A percentile compares a stretch with the other conserved stretches of the same genome.
These are phyloP conservation scores for Drosophila peninsularis DNA, from an alignment of 2,888 invertebrate species.

Conservation along the genomic window DNA sequence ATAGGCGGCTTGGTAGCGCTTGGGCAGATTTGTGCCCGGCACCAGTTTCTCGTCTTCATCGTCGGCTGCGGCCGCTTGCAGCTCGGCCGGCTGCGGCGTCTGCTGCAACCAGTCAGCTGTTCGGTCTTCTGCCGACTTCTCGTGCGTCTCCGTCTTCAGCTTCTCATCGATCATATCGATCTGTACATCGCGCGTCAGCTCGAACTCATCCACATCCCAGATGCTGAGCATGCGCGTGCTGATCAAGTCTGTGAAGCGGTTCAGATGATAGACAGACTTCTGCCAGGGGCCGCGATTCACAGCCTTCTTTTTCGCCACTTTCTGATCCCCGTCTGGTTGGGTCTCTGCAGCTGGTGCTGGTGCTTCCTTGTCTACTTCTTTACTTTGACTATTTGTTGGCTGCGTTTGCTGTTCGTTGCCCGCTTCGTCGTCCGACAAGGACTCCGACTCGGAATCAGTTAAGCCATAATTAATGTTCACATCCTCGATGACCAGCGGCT, in stretches of 20 bases:
- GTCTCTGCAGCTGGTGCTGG: background rate
- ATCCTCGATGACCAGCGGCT: conserved; percentile 41
- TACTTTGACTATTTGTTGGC: conserved; percentile 1
- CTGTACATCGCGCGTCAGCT: conserved; percentile 46
- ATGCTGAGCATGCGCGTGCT: conserved; percentile 44
- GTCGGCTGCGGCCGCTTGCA: background rate
- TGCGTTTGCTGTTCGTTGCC: background rate
- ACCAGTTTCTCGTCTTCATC: conserved; percentile 32
- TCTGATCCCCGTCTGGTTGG: background rate
- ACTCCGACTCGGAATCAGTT: conserved; percentile 11
- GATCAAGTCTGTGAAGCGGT: conserved; percentile 43
- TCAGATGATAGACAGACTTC: conserved; percentile 53
- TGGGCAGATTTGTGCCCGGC: conserved; percentile 58
- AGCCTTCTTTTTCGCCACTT: conserved; percentile 10
- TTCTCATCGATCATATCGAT: conserved; percentile 60
- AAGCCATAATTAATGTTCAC: conserved; percentile 54
- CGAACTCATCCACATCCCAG: conserved; percentile 67
- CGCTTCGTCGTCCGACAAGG: background rate
- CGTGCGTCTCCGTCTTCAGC: conserved; percentile 13
- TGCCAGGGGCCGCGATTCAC: conserved; percentile 64
- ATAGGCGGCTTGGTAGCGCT: conserved; percentile 27
- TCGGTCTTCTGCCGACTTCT: conserved; percentile 19
- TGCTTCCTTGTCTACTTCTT: background rate
- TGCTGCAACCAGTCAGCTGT: conserved; percentile 51
- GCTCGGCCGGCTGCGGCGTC: background rate